Conservation (phyloP, 2,888 invertebrate genomes). For the Zelleria hepariella region DNA sequence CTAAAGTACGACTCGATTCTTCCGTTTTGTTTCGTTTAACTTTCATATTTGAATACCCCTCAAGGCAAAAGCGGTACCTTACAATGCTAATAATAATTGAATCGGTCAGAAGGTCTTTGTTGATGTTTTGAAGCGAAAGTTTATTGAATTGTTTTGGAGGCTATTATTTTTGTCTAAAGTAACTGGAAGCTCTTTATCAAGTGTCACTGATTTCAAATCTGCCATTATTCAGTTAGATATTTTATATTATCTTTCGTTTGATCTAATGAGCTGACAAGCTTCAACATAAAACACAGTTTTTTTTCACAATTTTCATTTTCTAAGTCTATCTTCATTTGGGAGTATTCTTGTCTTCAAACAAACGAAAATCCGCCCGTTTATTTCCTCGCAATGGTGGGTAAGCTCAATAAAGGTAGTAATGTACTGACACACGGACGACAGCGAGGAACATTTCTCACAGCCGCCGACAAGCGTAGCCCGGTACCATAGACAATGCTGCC, state of each 20-base stretch:
- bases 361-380: not conserved
- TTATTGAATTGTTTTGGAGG: conserved; percentile 16
- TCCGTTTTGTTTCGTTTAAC: conserved; percentile 65
- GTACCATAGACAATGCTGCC: not conserved
- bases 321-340: too few relatives aligned
- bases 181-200: not conserved
- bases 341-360: not conserved
- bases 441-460: not conserved
- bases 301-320: too few relatives aligned
- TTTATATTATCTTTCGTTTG: not conserved
- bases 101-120: conserved; percentile 42
- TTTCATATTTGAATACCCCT: conserved; percentile 59
- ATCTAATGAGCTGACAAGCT: not conserved
- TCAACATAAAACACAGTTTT: not conserved
- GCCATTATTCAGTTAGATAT: not conserved
- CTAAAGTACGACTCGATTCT: conserved; percentile 40
- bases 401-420: not conserved
- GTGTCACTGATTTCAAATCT: conserved; percentile 6
- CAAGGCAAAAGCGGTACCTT: conserved; percentile 40
- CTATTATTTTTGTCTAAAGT: not conserved
- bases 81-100: conserved; percentile 50
- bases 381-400: not conserved
- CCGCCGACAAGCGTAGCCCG: not conserved
- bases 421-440: not conserved
- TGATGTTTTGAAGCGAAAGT: conserved; percentile 33